Evolutionary conservation across 1,140 invertebrate species (phyloP), one percentile per base, ranked within the genome.

Genomic region (Aphaenogaster floridana): DNA sequence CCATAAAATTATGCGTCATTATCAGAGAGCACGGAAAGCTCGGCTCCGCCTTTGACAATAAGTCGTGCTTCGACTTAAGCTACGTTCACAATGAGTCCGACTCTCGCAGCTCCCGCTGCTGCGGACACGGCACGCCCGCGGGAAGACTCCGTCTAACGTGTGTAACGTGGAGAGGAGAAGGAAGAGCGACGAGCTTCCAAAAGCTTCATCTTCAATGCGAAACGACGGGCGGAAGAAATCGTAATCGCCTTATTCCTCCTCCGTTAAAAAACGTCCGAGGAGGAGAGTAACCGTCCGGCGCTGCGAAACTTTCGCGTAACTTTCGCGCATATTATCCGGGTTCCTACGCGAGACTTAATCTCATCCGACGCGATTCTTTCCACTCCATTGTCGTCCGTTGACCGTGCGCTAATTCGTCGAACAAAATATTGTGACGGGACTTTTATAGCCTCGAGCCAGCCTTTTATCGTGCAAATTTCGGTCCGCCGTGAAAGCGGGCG

Each of bases 1-100:
- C 36, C 72, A n/a, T 66, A 79, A 86, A 86, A 86, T 86, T 79
- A 79, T 66, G 74, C 83, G 83, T 86, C 71, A 79, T 86, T 86
- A 86, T 86, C 69, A 84, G 21, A 78, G 34, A 28, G 36, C 39
- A 15, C 1, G n/a, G 63, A 54, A 34, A 86, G 28, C 69, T 71
- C 42, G 28, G 48, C 36, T 57, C n/a, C 59, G 80, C 74, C 59
- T 79, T 86, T 79, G 74, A 86, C 74, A 79, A 66, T 86, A 86
- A 79, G 83, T 54, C 83, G 72, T 66, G 45, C 61, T 36, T 45
- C 59, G 50, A 52, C 34, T 64, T 63, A 28, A 85, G 71, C 81
- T 52, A 34, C 79, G 66, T 61, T 15, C 69, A 66, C 74, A 54
- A 79, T 79, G 83, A 86, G n/a, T 48, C 54, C 54, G 28, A 83